These are phyloP conservation scores for Dynastes tityus DNA, from an alignment of 2,888 invertebrate species.

Conservation along the genomic window DNA sequence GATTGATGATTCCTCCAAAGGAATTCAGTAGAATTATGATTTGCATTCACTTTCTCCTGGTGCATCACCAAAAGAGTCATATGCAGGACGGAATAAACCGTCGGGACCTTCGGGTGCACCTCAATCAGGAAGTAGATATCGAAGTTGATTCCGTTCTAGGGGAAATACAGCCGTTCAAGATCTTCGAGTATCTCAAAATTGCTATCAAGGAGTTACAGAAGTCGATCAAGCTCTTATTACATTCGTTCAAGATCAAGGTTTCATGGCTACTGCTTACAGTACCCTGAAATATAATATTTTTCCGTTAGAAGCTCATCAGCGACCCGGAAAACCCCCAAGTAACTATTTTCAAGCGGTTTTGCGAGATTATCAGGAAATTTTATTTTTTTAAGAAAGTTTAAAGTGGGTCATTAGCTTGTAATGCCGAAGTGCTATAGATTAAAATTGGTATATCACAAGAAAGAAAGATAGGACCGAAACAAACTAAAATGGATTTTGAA, in stretches of 20 bases:
- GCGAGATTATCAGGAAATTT: no score
- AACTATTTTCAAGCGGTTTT: no score
- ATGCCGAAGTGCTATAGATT: no score
- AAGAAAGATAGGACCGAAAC: no score
- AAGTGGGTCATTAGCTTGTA: no score
- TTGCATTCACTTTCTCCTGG: conserved; percentile 70
- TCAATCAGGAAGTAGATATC: conserved; percentile 74
- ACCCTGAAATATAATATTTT: no score
- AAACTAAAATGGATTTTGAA: no score
- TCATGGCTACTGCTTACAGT: no score
- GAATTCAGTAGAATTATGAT: conserved; percentile 69
- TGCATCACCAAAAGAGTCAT: conserved; percentile 72
- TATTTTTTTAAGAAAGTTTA: no score
- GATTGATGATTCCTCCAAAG: conserved; percentile 73
- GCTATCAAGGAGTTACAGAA: conserved; percentile 69
- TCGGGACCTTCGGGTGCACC: conserved; percentile 70
- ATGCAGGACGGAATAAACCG: conserved; percentile 64
- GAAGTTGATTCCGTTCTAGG: conserved; percentile 78
- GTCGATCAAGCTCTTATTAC: conserved; percentile 77
- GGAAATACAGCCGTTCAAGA: conserved; percentile 69
- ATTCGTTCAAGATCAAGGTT: conserved; percentile 72
- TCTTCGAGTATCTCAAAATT: conserved; percentile 71
- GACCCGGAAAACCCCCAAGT: no score
- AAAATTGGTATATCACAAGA: no score
- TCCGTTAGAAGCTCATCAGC: no score